phyloP scores from a whole-genome alignment of 35 echinoderm and acorn worm species.

The Heliocidaris tuberculata region DNA sequence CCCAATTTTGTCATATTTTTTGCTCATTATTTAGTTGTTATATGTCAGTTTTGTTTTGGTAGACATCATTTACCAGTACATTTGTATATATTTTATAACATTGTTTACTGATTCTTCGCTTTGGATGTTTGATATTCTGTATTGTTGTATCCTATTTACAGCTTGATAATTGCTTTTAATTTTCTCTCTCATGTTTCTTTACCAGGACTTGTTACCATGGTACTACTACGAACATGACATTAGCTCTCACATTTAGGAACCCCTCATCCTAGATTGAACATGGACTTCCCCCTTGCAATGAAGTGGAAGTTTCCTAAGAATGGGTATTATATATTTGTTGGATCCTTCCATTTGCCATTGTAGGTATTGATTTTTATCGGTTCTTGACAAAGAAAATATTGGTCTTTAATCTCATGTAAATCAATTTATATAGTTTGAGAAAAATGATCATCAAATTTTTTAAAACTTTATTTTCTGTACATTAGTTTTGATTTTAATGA shows the following conservation, averaged over 20 bases:
- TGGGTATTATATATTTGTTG: neutral
- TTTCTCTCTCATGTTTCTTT: neutral
- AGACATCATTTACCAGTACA: neutral
- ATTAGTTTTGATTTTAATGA: too few relatives aligned
- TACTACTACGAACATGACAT: conserved; percentile 83
- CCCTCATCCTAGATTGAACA: neutral
- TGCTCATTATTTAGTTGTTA: too few relatives aligned
- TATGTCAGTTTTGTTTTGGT: too few relatives aligned
- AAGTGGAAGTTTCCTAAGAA: neutral
- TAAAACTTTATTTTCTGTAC: too few relatives aligned
- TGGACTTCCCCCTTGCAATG: neutral
- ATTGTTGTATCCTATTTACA: neutral
- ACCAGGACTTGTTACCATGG: conserved; percentile 96
- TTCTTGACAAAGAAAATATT: neutral
- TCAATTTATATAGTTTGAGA: neutral
- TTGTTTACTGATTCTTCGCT: neutral
- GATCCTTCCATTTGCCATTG: neutral
- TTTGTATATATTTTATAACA: neutral
- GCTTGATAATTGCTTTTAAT: neutral
- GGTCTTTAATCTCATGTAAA: neutral
- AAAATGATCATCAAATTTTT: neutral
- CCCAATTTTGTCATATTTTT: too few relatives aligned
- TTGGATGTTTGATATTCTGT: neutral
- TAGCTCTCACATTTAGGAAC: conserved; percentile 3
- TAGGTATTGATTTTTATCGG: neutral